Percentiles rank a stretch among this genome's conserved stretches.
Evolutionary conservation across 2,797 vertebrate species (phyloP).

Genomic region (Melanotaenia maccullochi): DNA sequence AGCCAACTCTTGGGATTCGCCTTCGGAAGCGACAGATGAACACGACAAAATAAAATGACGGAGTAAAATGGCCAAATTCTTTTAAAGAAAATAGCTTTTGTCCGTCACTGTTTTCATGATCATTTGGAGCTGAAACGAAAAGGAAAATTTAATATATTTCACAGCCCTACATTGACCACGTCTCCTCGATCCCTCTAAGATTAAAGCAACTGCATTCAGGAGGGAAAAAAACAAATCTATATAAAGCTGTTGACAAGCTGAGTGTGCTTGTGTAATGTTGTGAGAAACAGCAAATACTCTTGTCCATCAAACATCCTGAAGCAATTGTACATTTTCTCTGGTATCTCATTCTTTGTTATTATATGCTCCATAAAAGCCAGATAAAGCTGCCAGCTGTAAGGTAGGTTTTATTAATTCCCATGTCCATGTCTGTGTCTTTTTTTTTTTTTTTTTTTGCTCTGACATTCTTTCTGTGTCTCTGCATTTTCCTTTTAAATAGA

Average conservation of each 20-base stretch:
- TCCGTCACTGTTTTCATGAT: too few relatives aligned
- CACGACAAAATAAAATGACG: too few relatives aligned
- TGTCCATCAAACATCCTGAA: constrained; percentile 37
- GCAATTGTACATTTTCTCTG: constrained; percentile 27
- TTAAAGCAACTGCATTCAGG: background rate
- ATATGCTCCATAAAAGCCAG: constrained; percentile 43
- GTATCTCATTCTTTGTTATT: constrained; percentile 43
- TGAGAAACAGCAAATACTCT: constrained; percentile 3
- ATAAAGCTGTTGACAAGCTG: background rate
- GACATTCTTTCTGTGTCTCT: constrained; percentile 12
- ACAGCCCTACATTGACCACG: too few relatives aligned
- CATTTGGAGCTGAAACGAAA: too few relatives aligned
- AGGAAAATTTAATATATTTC: too few relatives aligned
- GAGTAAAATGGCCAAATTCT: too few relatives aligned
- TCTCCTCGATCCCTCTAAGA: background rate
- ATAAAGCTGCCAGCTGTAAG: constrained; percentile 51
- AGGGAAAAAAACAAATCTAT: background rate
- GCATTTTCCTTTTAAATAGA: background rate
- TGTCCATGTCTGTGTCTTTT: constrained; percentile 30
- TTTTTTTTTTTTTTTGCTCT: background rate
- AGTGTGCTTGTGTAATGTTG: background rate
- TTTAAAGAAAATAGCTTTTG: too few relatives aligned
- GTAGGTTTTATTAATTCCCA: constrained; percentile 57
- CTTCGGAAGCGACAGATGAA: too few relatives aligned
- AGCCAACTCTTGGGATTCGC: too few relatives aligned